Evolutionary conservation across 2,113 vertebrate species (phyloP).

Genomic region (Cyanistes caeruleus): DNA sequence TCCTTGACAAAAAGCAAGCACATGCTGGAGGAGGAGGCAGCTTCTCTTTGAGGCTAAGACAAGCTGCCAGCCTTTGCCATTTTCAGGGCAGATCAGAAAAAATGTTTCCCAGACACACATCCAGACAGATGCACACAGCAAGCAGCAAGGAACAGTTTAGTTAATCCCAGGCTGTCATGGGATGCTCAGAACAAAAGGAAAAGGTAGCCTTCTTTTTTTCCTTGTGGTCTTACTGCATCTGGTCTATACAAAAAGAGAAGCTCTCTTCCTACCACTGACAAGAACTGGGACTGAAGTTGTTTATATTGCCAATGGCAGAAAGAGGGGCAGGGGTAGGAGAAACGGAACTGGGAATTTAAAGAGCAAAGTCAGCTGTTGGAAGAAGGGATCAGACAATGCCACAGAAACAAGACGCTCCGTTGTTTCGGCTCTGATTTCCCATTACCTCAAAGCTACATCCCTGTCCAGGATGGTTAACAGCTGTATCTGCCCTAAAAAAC

Average conservation of each 20-base stretch:
- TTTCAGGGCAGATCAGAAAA: background rate
- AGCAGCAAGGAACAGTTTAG: background rate
- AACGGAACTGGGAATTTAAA: background rate
- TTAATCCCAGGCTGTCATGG: background rate
- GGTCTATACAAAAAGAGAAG: background rate
- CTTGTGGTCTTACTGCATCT: background rate
- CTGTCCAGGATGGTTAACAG: background rate
- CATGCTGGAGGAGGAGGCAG: background rate
- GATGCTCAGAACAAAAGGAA: background rate
- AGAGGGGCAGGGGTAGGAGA: background rate
- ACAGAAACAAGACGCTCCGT: background rate
- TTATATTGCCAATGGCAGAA: background rate
- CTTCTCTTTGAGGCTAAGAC: background rate
- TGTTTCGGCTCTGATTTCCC: background rate
- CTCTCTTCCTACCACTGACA: background rate
- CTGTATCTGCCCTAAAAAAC: background rate
- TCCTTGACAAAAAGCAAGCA: background rate
- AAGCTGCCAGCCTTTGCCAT: slow-evolving; percentile 8
- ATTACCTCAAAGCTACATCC: background rate
- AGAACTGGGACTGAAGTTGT: background rate
- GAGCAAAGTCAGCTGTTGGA: background rate
- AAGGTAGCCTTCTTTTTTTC: background rate
- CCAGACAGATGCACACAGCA: background rate
- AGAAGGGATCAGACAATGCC: background rate
- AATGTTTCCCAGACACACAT: background rate